phyloP scores from a whole-genome alignment of 1,140 invertebrate genomes.

The Pissodes strobi region DNA sequence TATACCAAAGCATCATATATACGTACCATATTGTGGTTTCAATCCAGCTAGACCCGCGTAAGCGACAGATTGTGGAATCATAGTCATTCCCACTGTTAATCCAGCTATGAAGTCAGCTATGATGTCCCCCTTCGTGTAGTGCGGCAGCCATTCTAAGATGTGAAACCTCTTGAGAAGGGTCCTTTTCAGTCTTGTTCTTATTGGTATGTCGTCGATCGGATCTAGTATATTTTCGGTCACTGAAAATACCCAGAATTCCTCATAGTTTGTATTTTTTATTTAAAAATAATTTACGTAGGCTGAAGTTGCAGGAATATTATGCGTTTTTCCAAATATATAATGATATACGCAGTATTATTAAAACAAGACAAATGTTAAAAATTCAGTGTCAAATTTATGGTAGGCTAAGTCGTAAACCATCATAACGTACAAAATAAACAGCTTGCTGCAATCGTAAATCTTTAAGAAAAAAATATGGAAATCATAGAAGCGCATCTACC shows the following conservation, averaged over 20 bases:
- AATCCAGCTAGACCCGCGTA: slow-evolving; percentile 77
- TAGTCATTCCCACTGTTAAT: slow-evolving; percentile 78
- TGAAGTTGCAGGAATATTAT: neutral
- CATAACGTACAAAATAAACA: no score
- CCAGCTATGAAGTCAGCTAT: slow-evolving; percentile 83
- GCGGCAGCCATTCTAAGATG: slow-evolving; percentile 65
- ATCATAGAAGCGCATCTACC: no score
- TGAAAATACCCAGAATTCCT: slow-evolving; percentile 11
- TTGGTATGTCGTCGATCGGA: neutral
- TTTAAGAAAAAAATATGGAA: no score
- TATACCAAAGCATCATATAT: neutral
- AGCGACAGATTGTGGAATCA: slow-evolving; percentile 79
- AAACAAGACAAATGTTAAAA: no score
- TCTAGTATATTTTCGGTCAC: slow-evolving; percentile 11
- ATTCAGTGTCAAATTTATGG: no score
- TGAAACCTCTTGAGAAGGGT: slow-evolving; percentile 27
- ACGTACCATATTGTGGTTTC: slow-evolving; percentile 74
- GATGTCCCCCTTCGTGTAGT: slow-evolving; percentile 66
- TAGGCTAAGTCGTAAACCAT: no score
- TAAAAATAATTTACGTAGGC: neutral
- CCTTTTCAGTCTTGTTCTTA: slow-evolving; percentile 25
- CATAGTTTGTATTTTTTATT: no score
- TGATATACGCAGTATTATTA: neutral
- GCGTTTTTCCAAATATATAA: neutral
- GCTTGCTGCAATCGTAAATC: no score